These are phyloP conservation scores for Thalassaphorura encarpata DNA, from an alignment of 1,140 invertebrate species.

Conservation along the genomic window DNA sequence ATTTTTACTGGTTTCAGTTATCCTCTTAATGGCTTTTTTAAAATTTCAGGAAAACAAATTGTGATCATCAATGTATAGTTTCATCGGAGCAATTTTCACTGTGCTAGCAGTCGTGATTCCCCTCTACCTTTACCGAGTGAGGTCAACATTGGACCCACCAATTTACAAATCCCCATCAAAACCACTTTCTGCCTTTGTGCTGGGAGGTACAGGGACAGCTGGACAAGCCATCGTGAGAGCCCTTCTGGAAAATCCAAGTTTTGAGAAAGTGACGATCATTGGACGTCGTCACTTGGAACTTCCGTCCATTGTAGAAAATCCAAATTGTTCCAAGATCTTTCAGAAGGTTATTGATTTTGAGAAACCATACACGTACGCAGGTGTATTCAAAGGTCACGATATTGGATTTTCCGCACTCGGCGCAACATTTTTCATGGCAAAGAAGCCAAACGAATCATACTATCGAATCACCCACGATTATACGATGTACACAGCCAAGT, in stretches of 20 bases:
- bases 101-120: too few relatives aligned
- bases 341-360: slow-evolving; percentile 46
- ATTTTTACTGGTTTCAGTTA: too few relatives aligned
- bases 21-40: too few relatives aligned
- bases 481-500: slow-evolving; percentile 40
- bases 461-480: slow-evolving; percentile 44
- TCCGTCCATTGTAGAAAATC: slow-evolving; percentile 30
- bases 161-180: too few relatives aligned
- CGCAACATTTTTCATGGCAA: background rate
- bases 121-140: too few relatives aligned
- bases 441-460: background rate
- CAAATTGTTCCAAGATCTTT: slow-evolving; percentile 30
- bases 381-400: slow-evolving; percentile 40
- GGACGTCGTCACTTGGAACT: slow-evolving; percentile 38
- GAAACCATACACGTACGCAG: slow-evolving; percentile 36
- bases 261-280: slow-evolving; percentile 40
- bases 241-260: slow-evolving; percentile 36
- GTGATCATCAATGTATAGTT: too few relatives aligned
- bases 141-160: too few relatives aligned
- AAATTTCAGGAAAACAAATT: too few relatives aligned
- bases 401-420: slow-evolving; percentile 43
- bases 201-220: slow-evolving; percentile 22
- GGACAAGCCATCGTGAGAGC: slow-evolving; percentile 42
- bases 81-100: too few relatives aligned
- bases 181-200: slow-evolving; percentile 5